phyloP scores from a whole-genome alignment of 2,888 invertebrate species.

The Pseudolycoriella hygida region DNA sequence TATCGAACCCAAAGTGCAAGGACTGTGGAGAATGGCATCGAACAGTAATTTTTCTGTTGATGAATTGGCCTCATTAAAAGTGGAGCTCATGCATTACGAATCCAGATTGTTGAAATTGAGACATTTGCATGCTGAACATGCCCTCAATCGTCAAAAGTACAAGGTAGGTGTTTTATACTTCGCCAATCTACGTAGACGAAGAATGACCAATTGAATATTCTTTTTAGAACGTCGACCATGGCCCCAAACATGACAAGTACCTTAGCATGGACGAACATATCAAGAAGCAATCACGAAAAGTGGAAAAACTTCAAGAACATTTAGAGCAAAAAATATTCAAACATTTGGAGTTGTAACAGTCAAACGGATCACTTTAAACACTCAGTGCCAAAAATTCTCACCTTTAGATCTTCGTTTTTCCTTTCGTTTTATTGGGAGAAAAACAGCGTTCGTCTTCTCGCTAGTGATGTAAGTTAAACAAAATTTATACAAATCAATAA shows the following conservation, averaged over 20 bases:
- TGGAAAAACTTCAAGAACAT: constrained; percentile 68
- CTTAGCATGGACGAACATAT: constrained; percentile 55
- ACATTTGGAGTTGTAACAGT: constrained; percentile 53
- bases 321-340: constrained; percentile 61
- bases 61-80: constrained; percentile 56
- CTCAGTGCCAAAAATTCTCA: too few relatives aligned
- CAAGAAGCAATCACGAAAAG: constrained; percentile 68
- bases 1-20: constrained; percentile 78
- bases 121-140: constrained; percentile 65
- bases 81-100: constrained; percentile 62
- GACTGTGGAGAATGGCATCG: constrained; percentile 68
- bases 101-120: constrained; percentile 66
- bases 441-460: too few relatives aligned
- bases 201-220: neutral
- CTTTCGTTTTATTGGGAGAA: too few relatives aligned
- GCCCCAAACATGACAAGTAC: constrained; percentile 31
- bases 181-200: too few relatives aligned
- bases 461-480: too few relatives aligned
- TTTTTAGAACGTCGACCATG: constrained; percentile 34
- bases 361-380: neutral
- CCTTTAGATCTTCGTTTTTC: too few relatives aligned
- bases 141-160: constrained; percentile 48
- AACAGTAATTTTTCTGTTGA: constrained; percentile 62
- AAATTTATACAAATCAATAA: too few relatives aligned
- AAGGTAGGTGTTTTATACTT: too few relatives aligned